Conservation (phyloP, 1,140 invertebrate genomes). For the Nasonia vitripennis region DNA sequence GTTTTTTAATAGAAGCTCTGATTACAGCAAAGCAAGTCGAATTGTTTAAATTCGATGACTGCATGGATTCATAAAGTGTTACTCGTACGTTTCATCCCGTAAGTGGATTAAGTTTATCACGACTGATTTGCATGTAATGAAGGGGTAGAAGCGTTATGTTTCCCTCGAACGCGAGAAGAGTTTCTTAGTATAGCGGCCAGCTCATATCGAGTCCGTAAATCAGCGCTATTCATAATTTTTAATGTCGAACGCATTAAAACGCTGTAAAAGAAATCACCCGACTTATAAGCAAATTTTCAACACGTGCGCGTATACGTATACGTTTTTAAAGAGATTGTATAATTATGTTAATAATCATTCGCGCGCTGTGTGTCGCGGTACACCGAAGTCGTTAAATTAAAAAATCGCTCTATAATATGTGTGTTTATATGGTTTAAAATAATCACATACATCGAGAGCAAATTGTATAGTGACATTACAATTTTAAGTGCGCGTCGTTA, state of each 20-base stretch:
- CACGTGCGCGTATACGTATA: neutral
- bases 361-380: neutral
- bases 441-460: neutral
- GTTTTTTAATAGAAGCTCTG: neutral
- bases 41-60: too few species aligned
- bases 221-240: conserved; percentile 7
- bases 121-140: conserved; percentile 14
- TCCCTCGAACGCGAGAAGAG: neutral
- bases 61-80: neutral
- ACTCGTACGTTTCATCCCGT: neutral
- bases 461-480: neutral
- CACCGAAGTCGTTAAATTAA: neutral
- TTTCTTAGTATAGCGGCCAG: neutral
- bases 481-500: neutral
- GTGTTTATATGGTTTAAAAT: neutral
- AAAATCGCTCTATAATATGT: neutral
- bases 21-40: too few species aligned
- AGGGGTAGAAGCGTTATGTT: conserved; percentile 1
- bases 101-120: conserved; percentile 1
- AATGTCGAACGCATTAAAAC: neutral
- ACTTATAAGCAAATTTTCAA: neutral
- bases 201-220: neutral
- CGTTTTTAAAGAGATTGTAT: neutral
- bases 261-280: neutral
- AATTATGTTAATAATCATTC: neutral